Evolutionary conservation across 2,113 vertebrate genomes (phyloP).

Genomic region (Entosphenus tridentatus): DNA sequence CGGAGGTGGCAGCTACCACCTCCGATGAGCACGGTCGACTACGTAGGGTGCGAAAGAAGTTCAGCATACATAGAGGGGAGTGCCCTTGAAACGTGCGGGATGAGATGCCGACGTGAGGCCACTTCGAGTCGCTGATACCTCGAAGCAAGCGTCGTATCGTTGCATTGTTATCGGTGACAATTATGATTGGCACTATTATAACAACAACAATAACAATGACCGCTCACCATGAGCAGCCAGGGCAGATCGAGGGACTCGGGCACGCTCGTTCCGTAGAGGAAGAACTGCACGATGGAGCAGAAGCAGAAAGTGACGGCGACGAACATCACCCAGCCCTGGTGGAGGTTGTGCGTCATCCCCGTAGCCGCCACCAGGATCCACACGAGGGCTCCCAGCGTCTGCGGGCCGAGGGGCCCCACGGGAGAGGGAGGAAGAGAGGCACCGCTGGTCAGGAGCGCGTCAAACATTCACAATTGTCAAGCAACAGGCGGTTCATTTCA

Average conservation of each 20-base stretch:
- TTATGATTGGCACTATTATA: background rate
- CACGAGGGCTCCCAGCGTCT: background rate
- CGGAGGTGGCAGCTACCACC: too few species aligned
- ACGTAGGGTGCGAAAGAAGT: too few species aligned
- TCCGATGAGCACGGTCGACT: too few species aligned
- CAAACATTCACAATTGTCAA: too few species aligned
- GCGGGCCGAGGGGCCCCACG: background rate
- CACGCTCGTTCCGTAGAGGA: background rate
- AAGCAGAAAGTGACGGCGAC: background rate
- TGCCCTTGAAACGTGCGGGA: too few species aligned
- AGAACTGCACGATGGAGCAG: constrained; percentile 1
- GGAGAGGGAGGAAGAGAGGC: too few species aligned
- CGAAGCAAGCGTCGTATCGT: too few species aligned
- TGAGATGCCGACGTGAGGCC: too few species aligned
- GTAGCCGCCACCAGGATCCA: constrained; percentile 1
- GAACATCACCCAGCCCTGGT: constrained; percentile 4
- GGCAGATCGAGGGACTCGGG: background rate
- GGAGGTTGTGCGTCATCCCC: background rate
- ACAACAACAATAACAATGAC: background rate
- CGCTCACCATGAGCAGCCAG: constrained; percentile 1
- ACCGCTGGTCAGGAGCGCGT: too few species aligned
- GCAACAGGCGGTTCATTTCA: too few species aligned
- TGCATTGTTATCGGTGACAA: background rate
- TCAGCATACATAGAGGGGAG: too few species aligned
- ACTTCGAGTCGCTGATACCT: too few species aligned